Evolutionary conservation across 2,888 invertebrate species (phyloP), one percentile per base, ranked within the genome.

Genomic region (Hybos culiciformis): DNA sequence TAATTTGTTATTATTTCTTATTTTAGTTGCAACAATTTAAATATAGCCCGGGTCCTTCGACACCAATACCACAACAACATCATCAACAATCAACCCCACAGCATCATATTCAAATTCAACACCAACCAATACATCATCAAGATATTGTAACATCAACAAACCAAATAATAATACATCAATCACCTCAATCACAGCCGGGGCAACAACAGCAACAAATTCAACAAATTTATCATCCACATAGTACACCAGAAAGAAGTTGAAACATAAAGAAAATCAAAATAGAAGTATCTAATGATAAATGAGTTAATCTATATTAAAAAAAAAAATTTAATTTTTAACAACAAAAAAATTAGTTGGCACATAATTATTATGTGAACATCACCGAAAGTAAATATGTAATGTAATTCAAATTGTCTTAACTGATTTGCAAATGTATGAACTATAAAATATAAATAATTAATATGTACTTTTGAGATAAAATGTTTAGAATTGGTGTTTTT

Each of bases 1-100:
- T 31, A 14, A 31, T 31, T 31, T 29, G 11, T 29, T 6, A 29
- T n/a, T 14, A 24, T 60, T 59, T 57, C 58, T 55, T 58, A 59
- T 63, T 60, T 63, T 55, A 63, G 58, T 62, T 66, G 58, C 66
- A 66, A 57, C 63, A 65, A 56, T 66, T 66, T 57, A 65, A 66
- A 56, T 66, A 66, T 48, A 66, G 66, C 53, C 66, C 66, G 43
- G 54, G 51, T 42, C 53, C 62, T 60, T 39, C 62, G 59, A 8
- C 51, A 50, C 34, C 57, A 58, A 15, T 54, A 50, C 11, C 50
- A 47, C 62, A 58, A 44, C 54, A 54, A 46, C 54, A 48, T 15
- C 41, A 41, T 18, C 17, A 20, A 23, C 41, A 47, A 41, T 47
- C 42, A 45, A 40, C 44, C 21, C 44, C 49, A 20, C 56, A 57